Conservation (phyloP, 2,113 vertebrate genomes). For the Pavo muticus region DNA sequence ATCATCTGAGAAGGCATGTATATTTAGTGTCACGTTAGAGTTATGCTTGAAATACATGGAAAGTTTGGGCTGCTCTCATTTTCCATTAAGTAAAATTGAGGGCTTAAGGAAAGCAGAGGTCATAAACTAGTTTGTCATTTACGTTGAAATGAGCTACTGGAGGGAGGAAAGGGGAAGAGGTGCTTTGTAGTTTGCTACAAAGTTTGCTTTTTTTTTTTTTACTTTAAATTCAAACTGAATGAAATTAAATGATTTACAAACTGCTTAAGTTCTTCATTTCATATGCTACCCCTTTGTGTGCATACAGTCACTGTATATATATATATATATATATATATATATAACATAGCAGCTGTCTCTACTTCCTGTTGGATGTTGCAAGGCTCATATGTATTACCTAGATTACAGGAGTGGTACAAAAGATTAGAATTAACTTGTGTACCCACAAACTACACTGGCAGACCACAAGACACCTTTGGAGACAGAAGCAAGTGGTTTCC, state of each 20-base stretch:
- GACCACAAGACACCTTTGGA: slow-evolving; percentile 68
- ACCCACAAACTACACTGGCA: slow-evolving; percentile 64
- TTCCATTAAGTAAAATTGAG: neutral
- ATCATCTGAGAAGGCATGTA: neutral
- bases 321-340: slow-evolving; percentile 14
- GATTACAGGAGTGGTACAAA: slow-evolving; percentile 73
- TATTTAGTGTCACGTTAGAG: neutral
- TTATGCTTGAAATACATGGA: neutral
- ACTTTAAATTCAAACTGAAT: slow-evolving; percentile 41
- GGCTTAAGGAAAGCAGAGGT: neutral
- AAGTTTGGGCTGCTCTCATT: neutral
- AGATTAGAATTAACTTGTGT: slow-evolving; percentile 71
- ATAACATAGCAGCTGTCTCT: slow-evolving; percentile 59
- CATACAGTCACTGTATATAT: slow-evolving; percentile 5
- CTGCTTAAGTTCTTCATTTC: slow-evolving; percentile 30
- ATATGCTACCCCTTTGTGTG: slow-evolving; percentile 19
- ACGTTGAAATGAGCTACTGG: neutral
- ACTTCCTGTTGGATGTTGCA: slow-evolving; percentile 77
- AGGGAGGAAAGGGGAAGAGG: neutral
- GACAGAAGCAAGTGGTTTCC: slow-evolving; percentile 70
- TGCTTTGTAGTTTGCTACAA: neutral
- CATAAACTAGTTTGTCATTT: neutral
- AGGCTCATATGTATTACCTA: slow-evolving; percentile 69
- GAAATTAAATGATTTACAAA: slow-evolving; percentile 71
- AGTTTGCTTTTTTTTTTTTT: neutral